Base-by-base conservation (phyloP, 37 sponge, comb jelly and placozoan species). In the Eunapius fragilis region DNA sequence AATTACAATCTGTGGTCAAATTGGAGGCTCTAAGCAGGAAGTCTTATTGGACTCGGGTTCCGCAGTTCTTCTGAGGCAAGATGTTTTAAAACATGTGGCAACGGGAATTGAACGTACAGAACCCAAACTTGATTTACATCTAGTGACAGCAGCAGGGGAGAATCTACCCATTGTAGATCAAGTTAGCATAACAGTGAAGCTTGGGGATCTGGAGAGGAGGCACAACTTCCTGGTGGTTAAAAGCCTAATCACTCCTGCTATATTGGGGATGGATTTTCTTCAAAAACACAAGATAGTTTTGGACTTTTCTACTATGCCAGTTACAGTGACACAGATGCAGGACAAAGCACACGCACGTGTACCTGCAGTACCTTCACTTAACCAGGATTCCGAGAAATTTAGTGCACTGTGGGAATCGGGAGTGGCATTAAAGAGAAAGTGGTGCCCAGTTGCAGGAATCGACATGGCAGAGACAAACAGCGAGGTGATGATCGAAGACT, bases 71-170 rank as follows among this genome's bases (percentile, higher is more conserved):
- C 58, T 87, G 10, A 72, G 47, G 67, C 87, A 80, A 25, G 22
- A 70, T 24, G 37, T 82, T 24, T 45, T 33, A 13, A 0, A 58
- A 58, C 41, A 41, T n/a, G n/a, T n/a, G 58, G 58, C 58, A 58
- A 58, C 58, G 22, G 58, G 58, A 58, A 58, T 58, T 58, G 58
- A 58, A 58, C 58, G 58, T 17, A 17, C 58, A 58, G 58, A 58
- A 19, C 58, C 58, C 22, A 58, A 58, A 17, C 74, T 33, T 72
- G 32, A 72, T 34, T 14, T 74, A 14, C 75, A 71, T 37, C 76
- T 90, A 10, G 87, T 91, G n/a, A 91, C 92, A 37, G 87, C 92
- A 72, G 79, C 87, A 10, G 92, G 92, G 9, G 80, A 71, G 17
- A 67, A 75, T 4, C 69, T 91, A 32, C 79, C 72, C 26, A 83